phyloP scores from a whole-genome alignment of 35 echinoderm and acorn worm genomes.

The Ptychodera flava region DNA sequence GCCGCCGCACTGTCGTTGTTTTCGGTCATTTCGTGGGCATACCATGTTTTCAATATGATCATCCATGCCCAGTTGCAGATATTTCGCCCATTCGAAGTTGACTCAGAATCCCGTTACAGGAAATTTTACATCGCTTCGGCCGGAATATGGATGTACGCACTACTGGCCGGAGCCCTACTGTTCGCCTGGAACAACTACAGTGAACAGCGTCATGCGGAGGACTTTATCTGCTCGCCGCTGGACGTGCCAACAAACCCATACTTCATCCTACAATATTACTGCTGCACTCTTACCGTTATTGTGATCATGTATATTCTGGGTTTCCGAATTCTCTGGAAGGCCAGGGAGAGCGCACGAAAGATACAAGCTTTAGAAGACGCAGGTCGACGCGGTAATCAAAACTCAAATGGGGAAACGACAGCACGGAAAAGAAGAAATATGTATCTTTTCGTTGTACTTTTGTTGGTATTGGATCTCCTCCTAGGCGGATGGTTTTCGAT shows the following conservation, averaged over 20 bases:
- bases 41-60: neutral
- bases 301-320: neutral
- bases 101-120: neutral
- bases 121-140: neutral
- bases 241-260: neutral
- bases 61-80: neutral
- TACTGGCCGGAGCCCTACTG: neutral
- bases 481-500: neutral
- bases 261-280: neutral
- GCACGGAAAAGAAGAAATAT: too few species aligned
- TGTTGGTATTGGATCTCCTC: neutral
- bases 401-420: neutral
- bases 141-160: neutral
- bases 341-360: neutral
- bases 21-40: neutral
- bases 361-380: neutral
- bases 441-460: neutral
- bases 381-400: neutral
- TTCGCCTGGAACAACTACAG: neutral
- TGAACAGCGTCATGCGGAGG: neutral
- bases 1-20: neutral
- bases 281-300: neutral
- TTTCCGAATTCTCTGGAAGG: neutral
- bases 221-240: neutral
- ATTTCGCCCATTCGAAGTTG: neutral